These are phyloP conservation scores for Empis stercorea DNA, from an alignment of 2,888 invertebrate genomes.

Conservation along the genomic window DNA sequence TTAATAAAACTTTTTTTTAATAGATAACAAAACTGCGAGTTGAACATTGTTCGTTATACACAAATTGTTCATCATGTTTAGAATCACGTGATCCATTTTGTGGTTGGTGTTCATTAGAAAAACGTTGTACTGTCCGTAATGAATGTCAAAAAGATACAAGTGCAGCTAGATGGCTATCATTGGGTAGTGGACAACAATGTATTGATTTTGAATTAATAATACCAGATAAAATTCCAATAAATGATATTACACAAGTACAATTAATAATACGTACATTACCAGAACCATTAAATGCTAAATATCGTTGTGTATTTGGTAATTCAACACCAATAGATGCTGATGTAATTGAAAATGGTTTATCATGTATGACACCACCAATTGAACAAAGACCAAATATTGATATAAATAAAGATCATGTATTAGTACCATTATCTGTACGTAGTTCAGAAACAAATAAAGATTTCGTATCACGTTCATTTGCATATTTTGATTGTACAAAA, in stretches of 20 bases:
- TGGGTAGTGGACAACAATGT: slow-evolving; percentile 85
- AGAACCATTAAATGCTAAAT: slow-evolving; percentile 81
- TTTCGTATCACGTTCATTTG: slow-evolving; percentile 84
- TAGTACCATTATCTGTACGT: slow-evolving; percentile 77
- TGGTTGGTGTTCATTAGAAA: slow-evolving; percentile 90
- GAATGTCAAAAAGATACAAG: slow-evolving; percentile 86
- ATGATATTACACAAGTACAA: slow-evolving; percentile 72
- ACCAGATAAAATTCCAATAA: slow-evolving; percentile 80
- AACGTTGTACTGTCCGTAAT: slow-evolving; percentile 77
- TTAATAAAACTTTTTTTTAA: slow-evolving; percentile 13
- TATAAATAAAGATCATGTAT: slow-evolving; percentile 67
- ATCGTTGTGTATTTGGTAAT: slow-evolving; percentile 81
- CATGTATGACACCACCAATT: slow-evolving; percentile 71
- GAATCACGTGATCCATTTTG: slow-evolving; percentile 88
- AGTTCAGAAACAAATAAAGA: slow-evolving; percentile 85
- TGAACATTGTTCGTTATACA: slow-evolving; percentile 74
- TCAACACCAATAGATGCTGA: slow-evolving; percentile 80
- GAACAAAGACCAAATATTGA: slow-evolving; percentile 63
- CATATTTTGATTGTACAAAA: slow-evolving; percentile 64
- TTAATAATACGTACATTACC: slow-evolving; percentile 80
- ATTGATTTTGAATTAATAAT: slow-evolving; percentile 88
- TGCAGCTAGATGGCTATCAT: slow-evolving; percentile 81
- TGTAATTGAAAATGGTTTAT: slow-evolving; percentile 69
- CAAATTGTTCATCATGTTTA: slow-evolving; percentile 77
- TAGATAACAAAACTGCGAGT: slow-evolving; percentile 65